A percentile compares a stretch with the other conserved stretches of the same genome.
Conservation (phyloP, 2,113 vertebrate species). For the Notiomystis cincta region DNA sequence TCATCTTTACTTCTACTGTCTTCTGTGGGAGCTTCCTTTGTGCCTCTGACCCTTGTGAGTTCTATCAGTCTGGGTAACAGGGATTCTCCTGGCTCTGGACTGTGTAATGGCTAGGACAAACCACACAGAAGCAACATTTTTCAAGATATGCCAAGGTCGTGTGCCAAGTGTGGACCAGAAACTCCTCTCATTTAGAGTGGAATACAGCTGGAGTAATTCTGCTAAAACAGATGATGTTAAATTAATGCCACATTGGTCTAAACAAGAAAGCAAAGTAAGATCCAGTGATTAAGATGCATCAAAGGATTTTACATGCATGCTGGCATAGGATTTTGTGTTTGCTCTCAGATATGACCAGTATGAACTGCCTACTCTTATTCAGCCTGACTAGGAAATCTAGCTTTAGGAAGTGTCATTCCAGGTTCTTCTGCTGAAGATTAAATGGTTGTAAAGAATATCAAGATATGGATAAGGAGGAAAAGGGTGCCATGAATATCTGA, state of each 20-base stretch:
- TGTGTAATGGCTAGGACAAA: background rate
- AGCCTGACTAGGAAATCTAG: background rate
- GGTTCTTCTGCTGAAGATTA: background rate
- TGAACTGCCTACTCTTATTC: background rate
- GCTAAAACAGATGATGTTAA: background rate
- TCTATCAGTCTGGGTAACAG: background rate
- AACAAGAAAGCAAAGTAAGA: background rate
- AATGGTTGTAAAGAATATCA: slow-evolving; percentile 5
- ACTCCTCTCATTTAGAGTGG: background rate
- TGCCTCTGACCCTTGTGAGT: background rate
- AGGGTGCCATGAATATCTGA: background rate
- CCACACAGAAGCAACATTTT: background rate
- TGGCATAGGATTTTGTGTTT: background rate
- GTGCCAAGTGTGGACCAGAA: background rate
- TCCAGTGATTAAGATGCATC: background rate
- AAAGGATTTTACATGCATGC: background rate
- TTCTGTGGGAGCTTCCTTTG: background rate
- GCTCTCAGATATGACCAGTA: background rate
- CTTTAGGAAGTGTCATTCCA: background rate
- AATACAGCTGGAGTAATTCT: background rate
- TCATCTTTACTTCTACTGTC: background rate
- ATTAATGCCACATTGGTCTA: background rate
- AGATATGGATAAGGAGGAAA: background rate
- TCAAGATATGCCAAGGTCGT: background rate
- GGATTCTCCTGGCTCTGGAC: background rate